Percentiles rank a stretch among this genome's conserved stretches.
These are phyloP conservation scores for Ethmia dodecea DNA, from an alignment of 2,888 invertebrate species.

Conservation along the genomic window DNA sequence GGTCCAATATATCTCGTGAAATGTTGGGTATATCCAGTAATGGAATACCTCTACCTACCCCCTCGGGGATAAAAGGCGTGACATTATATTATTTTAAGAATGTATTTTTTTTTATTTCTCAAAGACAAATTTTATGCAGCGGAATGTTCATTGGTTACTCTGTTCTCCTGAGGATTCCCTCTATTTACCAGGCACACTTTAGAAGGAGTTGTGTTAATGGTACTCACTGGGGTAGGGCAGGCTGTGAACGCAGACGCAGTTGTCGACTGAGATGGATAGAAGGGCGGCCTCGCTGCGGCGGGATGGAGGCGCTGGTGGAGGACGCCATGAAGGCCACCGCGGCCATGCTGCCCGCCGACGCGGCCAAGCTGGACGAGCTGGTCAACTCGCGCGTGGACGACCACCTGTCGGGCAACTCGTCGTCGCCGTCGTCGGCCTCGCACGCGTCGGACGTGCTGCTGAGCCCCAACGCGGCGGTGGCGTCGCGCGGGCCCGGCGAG, in stretches of 20 bases:
- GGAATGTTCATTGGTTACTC: too few relatives aligned
- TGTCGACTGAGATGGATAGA: constrained; percentile 92
- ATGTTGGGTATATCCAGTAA: too few relatives aligned
- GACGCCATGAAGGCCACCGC: constrained; percentile 68
- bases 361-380: constrained; percentile 76
- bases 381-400: constrained; percentile 68
- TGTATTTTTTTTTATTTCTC: too few relatives aligned
- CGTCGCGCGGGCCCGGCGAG: constrained; percentile 43
- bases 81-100: too few relatives aligned
- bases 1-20: too few relatives aligned
- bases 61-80: too few relatives aligned
- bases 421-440: constrained; percentile 44
- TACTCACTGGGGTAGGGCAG: too few relatives aligned
- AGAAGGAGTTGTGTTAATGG: too few relatives aligned
- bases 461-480: constrained; percentile 46
- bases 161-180: too few relatives aligned
- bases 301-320: constrained; percentile 67
- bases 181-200: too few relatives aligned
- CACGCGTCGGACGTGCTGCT: constrained; percentile 57
- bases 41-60: too few relatives aligned
- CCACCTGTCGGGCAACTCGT: constrained; percentile 49
- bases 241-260: constrained; percentile 93
- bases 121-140: too few relatives aligned
- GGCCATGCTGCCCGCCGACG: constrained; percentile 60
- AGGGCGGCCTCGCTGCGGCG: constrained; percentile 53